phyloP scores from a whole-genome alignment of 2,797 vertebrate species.

The Anas capensis region DNA sequence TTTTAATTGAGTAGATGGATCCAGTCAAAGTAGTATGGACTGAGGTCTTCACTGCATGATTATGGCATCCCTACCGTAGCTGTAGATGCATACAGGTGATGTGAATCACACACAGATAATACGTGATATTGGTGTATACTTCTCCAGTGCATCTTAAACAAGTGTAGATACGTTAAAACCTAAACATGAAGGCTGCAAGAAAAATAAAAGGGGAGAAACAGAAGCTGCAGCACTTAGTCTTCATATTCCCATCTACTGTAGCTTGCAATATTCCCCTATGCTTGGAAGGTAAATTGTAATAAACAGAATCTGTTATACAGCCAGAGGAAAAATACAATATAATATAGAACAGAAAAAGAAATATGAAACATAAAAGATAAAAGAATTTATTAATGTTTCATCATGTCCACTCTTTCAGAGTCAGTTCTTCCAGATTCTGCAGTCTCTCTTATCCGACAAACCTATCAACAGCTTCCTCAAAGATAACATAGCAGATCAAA shows the following conservation, averaged over 20 bases:
- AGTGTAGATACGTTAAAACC: not conserved
- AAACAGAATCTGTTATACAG: not conserved
- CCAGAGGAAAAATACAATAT: not conserved
- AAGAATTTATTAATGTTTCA: conserved; percentile 26
- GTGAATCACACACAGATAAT: not conserved
- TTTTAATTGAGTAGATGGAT: not conserved
- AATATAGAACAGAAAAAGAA: not conserved
- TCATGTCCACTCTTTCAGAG: not conserved
- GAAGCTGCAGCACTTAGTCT: not conserved
- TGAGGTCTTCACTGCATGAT: not conserved
- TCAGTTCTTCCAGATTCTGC: not conserved
- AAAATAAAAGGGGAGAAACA: not conserved
- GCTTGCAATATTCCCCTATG: not conserved
- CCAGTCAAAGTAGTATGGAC: not conserved
- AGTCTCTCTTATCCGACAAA: not conserved
- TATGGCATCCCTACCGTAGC: not conserved
- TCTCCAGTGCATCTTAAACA: not conserved
- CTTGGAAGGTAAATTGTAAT: not conserved
- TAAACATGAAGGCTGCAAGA: not conserved
- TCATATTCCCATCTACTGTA: not conserved
- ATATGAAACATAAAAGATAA: not conserved
- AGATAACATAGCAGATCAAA: not conserved
- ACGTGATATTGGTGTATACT: not conserved
- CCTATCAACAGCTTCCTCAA: not conserved
- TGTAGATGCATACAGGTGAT: not conserved